phyloP scores from a whole-genome alignment of 2,113 vertebrate genomes.

The Melanerpes aurifrons region DNA sequence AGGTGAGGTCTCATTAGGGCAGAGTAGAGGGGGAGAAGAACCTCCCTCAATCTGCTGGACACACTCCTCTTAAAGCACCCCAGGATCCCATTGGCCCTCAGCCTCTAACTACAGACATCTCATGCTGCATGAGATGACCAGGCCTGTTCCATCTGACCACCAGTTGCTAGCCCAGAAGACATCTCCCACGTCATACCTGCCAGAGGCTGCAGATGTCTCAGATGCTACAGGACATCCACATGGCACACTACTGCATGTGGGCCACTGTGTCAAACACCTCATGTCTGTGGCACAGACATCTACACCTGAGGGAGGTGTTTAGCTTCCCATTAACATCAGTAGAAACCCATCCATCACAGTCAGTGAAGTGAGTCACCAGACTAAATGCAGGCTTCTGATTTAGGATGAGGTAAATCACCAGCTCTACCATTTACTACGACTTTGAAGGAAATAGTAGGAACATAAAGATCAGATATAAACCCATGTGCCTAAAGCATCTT shows the following conservation, averaged over 20 bases:
- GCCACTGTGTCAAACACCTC: background rate
- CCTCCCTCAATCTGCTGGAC: too few species aligned
- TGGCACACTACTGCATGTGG: background rate
- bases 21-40: too few species aligned
- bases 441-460: background rate
- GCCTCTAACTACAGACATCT: background rate
- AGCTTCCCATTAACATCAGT: background rate
- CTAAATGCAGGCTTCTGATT: background rate
- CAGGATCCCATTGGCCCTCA: too few species aligned
- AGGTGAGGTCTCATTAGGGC: too few species aligned
- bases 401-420: background rate
- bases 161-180: background rate
- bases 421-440: background rate
- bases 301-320: background rate
- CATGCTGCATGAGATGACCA: background rate
- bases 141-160: background rate
- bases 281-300: rapidly evolving
- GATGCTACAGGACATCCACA: background rate
- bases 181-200: background rate
- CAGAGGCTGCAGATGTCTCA: background rate
- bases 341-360: background rate
- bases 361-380: background rate
- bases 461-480: background rate
- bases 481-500: background rate
- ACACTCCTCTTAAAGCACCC: too few species aligned